Percentiles rank a stretch among this genome's conserved stretches.
These are phyloP conservation scores for Geotrupes spiniger DNA, from an alignment of 2,888 invertebrate genomes.

Conservation along the genomic window DNA sequence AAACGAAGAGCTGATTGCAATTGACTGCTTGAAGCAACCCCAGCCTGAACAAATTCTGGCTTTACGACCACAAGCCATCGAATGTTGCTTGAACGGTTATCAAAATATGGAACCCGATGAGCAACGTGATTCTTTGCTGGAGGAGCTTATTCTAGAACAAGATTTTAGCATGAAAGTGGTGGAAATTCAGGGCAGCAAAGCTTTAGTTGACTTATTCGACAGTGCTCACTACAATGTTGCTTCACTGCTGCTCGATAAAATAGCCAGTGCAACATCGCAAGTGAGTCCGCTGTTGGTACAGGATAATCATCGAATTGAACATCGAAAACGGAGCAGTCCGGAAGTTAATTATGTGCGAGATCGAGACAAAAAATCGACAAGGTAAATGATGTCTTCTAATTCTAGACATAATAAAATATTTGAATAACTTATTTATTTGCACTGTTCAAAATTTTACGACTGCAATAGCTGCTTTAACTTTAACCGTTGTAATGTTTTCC, in stretches of 20 bases:
- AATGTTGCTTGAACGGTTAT: conserved; percentile 70
- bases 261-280: conserved; percentile 43
- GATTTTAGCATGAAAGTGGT: conserved; percentile 59
- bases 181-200: conserved; percentile 54
- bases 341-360: conserved; percentile 4
- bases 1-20: conserved; percentile 77
- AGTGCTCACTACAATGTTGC: conserved; percentile 48
- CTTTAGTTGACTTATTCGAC: conserved; percentile 63
- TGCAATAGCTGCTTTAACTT: too few relatives aligned
- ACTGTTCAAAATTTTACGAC: neutral
- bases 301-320: conserved; percentile 43
- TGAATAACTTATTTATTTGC: neutral
- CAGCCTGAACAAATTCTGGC: conserved; percentile 60
- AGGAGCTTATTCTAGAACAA: conserved; percentile 67
- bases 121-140: conserved; percentile 61
- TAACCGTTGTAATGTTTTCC: too few relatives aligned
- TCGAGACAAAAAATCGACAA: conserved; percentile 21
- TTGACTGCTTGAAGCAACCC: conserved; percentile 61
- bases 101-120: conserved; percentile 56
- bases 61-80: conserved; percentile 71
- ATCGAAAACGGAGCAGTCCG: conserved; percentile 28
- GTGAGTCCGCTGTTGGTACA: conserved; percentile 43
- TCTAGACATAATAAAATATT: neutral
- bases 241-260: conserved; percentile 44
- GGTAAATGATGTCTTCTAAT: conserved; percentile 18